A percentile compares a stretch with the other conserved stretches of the same genome.
Evolutionary conservation across 2,888 invertebrate species (phyloP).

Genomic region (Neoaliturus tenellus): DNA sequence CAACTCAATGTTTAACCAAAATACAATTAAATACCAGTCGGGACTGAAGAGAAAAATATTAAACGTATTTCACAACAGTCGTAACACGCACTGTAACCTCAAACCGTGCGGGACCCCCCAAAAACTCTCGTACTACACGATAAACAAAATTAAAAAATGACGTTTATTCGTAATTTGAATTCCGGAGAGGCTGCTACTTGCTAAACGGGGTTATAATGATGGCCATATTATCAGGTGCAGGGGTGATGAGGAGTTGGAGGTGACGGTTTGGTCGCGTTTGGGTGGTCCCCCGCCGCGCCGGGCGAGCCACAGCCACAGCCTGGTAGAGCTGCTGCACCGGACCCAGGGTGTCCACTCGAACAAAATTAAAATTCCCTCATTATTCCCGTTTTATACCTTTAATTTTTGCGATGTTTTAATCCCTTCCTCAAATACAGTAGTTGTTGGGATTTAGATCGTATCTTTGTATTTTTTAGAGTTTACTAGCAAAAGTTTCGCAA

Average conservation of each 20-base stretch:
- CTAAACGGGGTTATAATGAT: not conserved
- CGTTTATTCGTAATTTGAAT: constrained; percentile 21
- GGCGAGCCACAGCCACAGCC: not conserved
- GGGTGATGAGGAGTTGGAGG: not conserved
- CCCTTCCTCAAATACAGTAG: too few relatives aligned
- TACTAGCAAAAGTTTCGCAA: too few relatives aligned
- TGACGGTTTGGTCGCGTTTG: constrained; percentile 1
- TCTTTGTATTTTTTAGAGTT: too few relatives aligned
- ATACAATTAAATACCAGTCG: not conserved
- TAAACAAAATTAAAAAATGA: constrained; percentile 16
- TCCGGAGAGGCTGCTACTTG: not conserved
- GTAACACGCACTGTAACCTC: too few relatives aligned
- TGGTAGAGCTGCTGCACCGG: too few relatives aligned
- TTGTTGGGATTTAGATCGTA: too few relatives aligned
- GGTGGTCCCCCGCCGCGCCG: not conserved
- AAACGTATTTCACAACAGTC: too few relatives aligned
- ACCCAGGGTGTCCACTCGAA: too few relatives aligned
- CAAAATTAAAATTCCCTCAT: too few relatives aligned
- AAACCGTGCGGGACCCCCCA: not conserved
- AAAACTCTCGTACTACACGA: not conserved
- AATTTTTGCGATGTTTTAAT: too few relatives aligned
- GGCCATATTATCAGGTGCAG: constrained; percentile 28
- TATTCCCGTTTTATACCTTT: too few relatives aligned
- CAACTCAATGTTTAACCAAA: too few relatives aligned
- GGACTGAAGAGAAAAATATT: not conserved